phyloP scores from a whole-genome alignment of 2,113 vertebrate species.

The Zeus faber region DNA sequence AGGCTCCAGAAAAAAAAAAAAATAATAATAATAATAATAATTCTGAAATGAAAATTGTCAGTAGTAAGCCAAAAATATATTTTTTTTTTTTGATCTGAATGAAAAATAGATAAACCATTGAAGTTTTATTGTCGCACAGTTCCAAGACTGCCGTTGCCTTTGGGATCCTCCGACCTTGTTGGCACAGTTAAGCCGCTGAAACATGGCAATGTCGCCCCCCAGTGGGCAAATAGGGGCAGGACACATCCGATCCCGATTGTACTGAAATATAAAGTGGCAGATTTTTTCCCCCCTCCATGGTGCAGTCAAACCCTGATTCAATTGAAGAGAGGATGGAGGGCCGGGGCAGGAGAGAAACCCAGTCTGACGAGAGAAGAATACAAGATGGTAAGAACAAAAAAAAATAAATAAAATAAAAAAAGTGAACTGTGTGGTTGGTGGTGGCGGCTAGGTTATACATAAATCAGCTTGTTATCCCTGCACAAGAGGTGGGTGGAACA shows the following conservation, averaged over 20 bases:
- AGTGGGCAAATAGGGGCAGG: constrained; percentile 65
- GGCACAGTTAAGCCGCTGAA: constrained; percentile 69
- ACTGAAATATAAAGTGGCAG: constrained; percentile 73
- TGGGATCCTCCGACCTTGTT: constrained; percentile 69
- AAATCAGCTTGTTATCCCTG: constrained; percentile 82
- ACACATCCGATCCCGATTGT: constrained; percentile 70
- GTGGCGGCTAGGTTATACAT: constrained; percentile 72
- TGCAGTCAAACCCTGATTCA: constrained; percentile 73
- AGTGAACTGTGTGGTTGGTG: constrained; percentile 53
- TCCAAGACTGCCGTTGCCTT: constrained; percentile 66
- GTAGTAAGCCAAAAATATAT: constrained; percentile 75
- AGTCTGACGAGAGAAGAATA: constrained; percentile 64
- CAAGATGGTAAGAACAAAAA: constrained; percentile 53
- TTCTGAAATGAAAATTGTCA: constrained; percentile 74
- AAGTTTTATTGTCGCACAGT: constrained; percentile 65
- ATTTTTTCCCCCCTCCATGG: constrained; percentile 45
- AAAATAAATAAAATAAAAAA: too few relatives aligned
- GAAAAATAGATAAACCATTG: constrained; percentile 73
- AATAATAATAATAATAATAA: constrained; percentile 25
- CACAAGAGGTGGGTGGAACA: constrained; percentile 74
- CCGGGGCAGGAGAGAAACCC: constrained; percentile 47
- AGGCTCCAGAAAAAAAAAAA: constrained; percentile 69
- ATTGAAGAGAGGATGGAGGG: constrained; percentile 43
- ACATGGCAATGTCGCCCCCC: constrained; percentile 69
- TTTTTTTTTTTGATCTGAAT: constrained; percentile 71